Base-by-base conservation (phyloP, 2,113 vertebrate species). In the Lepidothrix coronata region DNA sequence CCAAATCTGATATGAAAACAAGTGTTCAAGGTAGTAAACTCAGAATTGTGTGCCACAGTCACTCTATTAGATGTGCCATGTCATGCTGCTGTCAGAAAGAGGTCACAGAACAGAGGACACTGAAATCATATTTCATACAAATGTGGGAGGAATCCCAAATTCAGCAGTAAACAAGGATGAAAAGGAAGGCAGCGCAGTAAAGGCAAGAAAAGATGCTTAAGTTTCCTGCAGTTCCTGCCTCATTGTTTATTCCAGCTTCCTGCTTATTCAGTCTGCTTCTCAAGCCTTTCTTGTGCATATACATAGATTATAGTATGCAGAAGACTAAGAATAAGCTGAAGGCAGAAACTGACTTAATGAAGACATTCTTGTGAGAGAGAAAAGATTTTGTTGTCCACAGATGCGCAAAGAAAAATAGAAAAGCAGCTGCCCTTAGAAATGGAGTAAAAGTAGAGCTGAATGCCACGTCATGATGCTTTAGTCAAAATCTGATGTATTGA, bases 401-500 rank as follows among this genome's bases (percentile, higher is more conserved):
- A 96, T 96, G 95, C 52, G 79, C 93, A 81, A 92, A 94, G 93
- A 78, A 96, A 96, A 97, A 96, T 55, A 96, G 95, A 93, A 95
- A 93, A 96, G 90, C 96, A 97, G 96, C 96, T 97, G 95, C 90
- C 93, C 90, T 93, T 94, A 92, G 93, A 96, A 96, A 90, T 74
- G 52, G 82, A 95, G 92, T 67, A 74, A 89, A 91, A 93, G 93
- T 86, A 92, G 90, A 92, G 75, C 92, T 22, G 72, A 86, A 61
- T 46, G 65, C 88, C 79, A 88, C 81, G 19, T 96, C 93, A 95
- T 20, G 81, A 75, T 91, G 91, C 93, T 93, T 90, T 68, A 88
- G 75, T 88, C 68, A 86, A 80, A 94, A 93, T 95, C 93, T 78
- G 72, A 58, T 92, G 68, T 49, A 79, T 30, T 91, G 27, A 57